A percentile compares a stretch with the other conserved stretches of the same genome.
Evolutionary conservation across 2,797 vertebrate species (phyloP).

Genomic region (Phalanger gymnotis): DNA sequence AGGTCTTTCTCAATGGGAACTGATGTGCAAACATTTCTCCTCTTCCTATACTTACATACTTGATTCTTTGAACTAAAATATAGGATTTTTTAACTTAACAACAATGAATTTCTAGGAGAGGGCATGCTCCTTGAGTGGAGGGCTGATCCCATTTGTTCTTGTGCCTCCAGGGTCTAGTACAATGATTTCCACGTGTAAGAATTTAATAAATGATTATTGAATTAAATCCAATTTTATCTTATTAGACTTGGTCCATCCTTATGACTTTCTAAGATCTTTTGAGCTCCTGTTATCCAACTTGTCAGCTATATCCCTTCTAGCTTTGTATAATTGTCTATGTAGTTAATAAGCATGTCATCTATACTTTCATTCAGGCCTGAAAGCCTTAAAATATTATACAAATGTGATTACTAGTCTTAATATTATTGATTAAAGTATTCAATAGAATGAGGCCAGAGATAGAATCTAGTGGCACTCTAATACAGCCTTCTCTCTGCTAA

Average conservation of each 20-base stretch:
- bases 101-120: neutral
- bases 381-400: neutral
- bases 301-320: neutral
- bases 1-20: neutral
- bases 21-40: neutral
- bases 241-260: neutral
- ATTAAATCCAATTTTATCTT: neutral
- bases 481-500: neutral
- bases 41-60: neutral
- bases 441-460: neutral
- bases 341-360: neutral
- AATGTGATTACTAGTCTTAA: neutral
- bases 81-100: neutral
- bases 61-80: neutral
- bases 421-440: neutral
- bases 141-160: neutral
- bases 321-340: neutral
- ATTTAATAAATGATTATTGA: neutral
- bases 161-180: neutral
- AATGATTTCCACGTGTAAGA: neutral
- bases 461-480: neutral
- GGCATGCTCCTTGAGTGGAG: neutral
- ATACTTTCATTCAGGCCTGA: neutral
- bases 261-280: neutral
- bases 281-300: neutral